Percentiles rank a stretch among this genome's conserved stretches.
phyloP scores from a whole-genome alignment of 2,888 invertebrate genomes.

The Polyommatus iphigenia region DNA sequence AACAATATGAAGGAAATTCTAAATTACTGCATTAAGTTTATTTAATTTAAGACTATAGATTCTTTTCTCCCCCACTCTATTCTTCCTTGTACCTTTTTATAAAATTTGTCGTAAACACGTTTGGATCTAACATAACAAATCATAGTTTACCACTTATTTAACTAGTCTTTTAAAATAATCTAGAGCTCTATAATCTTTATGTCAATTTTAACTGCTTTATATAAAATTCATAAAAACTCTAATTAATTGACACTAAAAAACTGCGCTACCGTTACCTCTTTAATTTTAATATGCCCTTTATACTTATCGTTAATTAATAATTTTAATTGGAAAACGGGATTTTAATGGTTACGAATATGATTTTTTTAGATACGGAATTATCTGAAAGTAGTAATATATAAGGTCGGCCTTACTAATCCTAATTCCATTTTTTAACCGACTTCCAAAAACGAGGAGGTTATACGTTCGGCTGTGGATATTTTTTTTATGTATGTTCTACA shows the following conservation, averaged over 20 bases:
- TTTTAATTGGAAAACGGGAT: constrained; percentile 6
- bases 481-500: no score
- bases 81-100: no score
- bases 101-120: no score
- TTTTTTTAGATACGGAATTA: background rate
- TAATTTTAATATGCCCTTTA: constrained; percentile 3
- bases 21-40: no score
- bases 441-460: no score
- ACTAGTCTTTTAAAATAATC: background rate
- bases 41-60: no score
- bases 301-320: background rate
- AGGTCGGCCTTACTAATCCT: background rate
- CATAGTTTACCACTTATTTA: no score
- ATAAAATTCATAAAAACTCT: background rate
- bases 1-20: no score
- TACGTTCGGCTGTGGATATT: no score
- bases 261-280: background rate
- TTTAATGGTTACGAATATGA: background rate
- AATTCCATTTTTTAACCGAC: no score
- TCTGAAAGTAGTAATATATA: background rate
- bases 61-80: no score
- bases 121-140: no score
- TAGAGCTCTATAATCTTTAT: background rate
- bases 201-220: background rate
- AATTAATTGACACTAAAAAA: constrained; percentile 3